Evolutionary conservation across 2,113 vertebrate species (phyloP).

Genomic region (Oncorhynchus mykiss): DNA sequence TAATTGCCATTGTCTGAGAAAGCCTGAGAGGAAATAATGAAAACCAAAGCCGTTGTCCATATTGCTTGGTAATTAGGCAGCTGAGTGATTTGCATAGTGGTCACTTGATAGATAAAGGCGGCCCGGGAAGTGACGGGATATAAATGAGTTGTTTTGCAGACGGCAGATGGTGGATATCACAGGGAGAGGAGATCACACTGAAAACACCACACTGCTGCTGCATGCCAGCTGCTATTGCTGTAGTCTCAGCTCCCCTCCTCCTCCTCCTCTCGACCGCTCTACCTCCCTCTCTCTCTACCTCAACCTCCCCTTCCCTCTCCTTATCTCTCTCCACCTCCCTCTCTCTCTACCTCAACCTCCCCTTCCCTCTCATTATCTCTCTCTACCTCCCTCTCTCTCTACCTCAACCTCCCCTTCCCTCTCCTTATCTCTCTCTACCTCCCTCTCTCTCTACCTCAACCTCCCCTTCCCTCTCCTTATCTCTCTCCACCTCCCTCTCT

Average conservation of each 20-base stretch:
- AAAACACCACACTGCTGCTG: slow-evolving; percentile 68
- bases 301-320: slow-evolving; percentile 29
- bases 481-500: slow-evolving; percentile 14
- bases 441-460: slow-evolving; percentile 13
- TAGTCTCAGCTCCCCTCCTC: slow-evolving; percentile 54
- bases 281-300: slow-evolving; percentile 25
- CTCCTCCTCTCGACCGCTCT: neutral
- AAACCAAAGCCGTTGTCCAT: slow-evolving; percentile 64
- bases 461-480: slow-evolving; percentile 29
- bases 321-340: slow-evolving; percentile 22
- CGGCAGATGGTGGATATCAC: slow-evolving; percentile 90
- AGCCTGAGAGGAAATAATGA: slow-evolving; percentile 45
- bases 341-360: neutral
- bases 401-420: slow-evolving; percentile 30
- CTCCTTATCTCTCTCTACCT: slow-evolving; percentile 20
- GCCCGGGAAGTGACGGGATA: slow-evolving; percentile 78
- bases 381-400: slow-evolving; percentile 15
- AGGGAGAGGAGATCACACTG: slow-evolving; percentile 73
- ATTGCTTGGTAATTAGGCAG: slow-evolving; percentile 75
- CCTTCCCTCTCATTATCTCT: slow-evolving; percentile 30
- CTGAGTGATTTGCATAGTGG: slow-evolving; percentile 80
- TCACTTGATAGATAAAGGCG: slow-evolving; percentile 84
- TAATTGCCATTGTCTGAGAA: slow-evolving; percentile 42
- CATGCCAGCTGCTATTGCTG: slow-evolving; percentile 82
- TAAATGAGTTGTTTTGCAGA: slow-evolving; percentile 90